Evolutionary conservation across 2,888 invertebrate species (phyloP), one percentile per base, ranked within the genome.

Genomic region (Hecatera dysodea): DNA sequence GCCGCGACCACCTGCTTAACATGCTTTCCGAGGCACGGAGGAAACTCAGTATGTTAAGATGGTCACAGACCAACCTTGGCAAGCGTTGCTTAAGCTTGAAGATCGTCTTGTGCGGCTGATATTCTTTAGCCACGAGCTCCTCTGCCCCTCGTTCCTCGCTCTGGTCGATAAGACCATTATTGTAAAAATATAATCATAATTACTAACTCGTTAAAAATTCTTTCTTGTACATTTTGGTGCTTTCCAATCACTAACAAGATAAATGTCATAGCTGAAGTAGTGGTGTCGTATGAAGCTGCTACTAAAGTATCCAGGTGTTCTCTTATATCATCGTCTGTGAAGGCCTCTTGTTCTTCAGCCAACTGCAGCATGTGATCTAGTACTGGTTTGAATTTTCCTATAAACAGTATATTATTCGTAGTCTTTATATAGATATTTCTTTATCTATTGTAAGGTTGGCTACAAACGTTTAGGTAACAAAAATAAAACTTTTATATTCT

Each of bases 281-380:
- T 73, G 22, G 78, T 71, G 8, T 81, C 78, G 27, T 57, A 75
- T 24, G 68, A 33, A 22, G 67, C 78, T 2, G 61, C 12, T 0
- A 81, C 55, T 0, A 81, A 52, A 9, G 75, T 81, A 19, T 69
- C 59, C 15, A 81, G 56, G 39, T 81, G 81, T 27, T 75, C 52
- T 50, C 70, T 61, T 3, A 78, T 71, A 1, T 75, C 73, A 22
- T 59, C 59, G 17, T 78, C 78, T 19, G 72, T 70, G 24, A 81
- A 73, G 2, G 12, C 46, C 17, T 11, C 29, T 15, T 68, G 11
- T 6, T 70, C 55, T 9, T 57, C 64, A 57, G 52, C 42, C 33
- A 72, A 53, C 11, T 71, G 50, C 4, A 81, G 42, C 62, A 81
- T 59, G n/a, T 59, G 62, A 62, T 81, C 73, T 17, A 81, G 11